Base-by-base conservation (phyloP, 2,888 invertebrate species). In the Machimus rusticus region DNA sequence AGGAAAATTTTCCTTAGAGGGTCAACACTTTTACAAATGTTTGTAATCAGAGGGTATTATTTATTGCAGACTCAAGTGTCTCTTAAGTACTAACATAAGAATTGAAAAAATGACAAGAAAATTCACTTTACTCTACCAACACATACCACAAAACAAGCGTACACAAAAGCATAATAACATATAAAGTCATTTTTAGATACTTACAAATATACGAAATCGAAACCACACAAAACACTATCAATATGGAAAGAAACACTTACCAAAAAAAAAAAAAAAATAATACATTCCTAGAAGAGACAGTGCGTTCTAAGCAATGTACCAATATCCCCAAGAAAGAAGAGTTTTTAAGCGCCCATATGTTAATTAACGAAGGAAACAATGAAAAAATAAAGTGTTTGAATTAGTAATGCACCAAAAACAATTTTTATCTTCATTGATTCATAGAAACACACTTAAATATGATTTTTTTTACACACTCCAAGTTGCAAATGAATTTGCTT, bases 241-340 rank as follows among this genome's bases (percentile, higher is more conserved):
- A 51, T 37, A 66, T 66, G 23, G 19, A 57, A 23, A 66, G 66
- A 66, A 66, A 28, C 12, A 66, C 23, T 28, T 28, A 66, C 6
- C 28, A n/a, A n/a, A n/a, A n/a, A n/a, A n/a, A n/a, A n/a, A n/a
- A n/a, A n/a, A 66, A 66, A 23, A 66, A 66, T 28, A 12, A 12
- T 46, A 12, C 46, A 87, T 43, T 82, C 74, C 76, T 87, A 81
- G 37, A 86, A 86, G 46, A 31, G 28, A 86, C 74, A 77, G n/a
- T 77, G 74, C 39, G 76, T 76, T 87, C 78, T 86, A 34, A 78
- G 79, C 74, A 74, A 87, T 74, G 66, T 86, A 66, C 51, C n/a
- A 51, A 85, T 88, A 86, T 86, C 86, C 86, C 82, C 57, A 66
- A 78, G 74, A 78, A 78, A 37, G 31, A 82, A 28, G 37, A 82